Percentiles rank a stretch among this genome's conserved stretches.
Conservation (phyloP, 2,888 invertebrate species). For the Andrena marginata region DNA sequence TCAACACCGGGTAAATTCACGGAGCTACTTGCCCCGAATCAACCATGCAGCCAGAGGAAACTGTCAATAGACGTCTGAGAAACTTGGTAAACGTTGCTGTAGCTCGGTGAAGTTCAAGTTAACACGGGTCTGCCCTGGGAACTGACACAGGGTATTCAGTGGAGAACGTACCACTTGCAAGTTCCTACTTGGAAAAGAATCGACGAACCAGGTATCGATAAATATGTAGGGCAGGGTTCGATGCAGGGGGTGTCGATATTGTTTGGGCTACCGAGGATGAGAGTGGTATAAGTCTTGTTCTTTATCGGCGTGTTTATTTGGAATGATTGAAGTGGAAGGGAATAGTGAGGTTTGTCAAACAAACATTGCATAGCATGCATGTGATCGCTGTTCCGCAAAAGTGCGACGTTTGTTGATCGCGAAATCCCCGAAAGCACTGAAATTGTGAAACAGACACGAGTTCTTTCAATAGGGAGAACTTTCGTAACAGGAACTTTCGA, state of each 20-base stretch:
- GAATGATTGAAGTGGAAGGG: no score
- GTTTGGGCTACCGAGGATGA: no score
- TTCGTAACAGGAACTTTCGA: not conserved
- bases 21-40: conserved; percentile 23
- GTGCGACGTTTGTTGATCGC: conserved; percentile 7
- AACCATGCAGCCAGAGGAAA: conserved; percentile 23
- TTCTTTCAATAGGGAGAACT: not conserved
- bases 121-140: not conserved
- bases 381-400: not conserved
- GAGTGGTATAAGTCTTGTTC: no score
- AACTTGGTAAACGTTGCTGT: conserved; percentile 26
- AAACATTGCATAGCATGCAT: not conserved
- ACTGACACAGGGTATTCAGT: conserved; percentile 6
- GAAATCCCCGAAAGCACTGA: not conserved
- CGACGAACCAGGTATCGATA: not conserved
- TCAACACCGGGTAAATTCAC: not conserved
- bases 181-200: not conserved
- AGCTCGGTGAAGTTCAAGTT: conserved; percentile 22
- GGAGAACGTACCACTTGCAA: conserved; percentile 3
- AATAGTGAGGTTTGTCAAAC: not conserved
- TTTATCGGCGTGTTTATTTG: no score
- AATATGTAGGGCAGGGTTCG: not conserved
- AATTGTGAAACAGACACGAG: not conserved
- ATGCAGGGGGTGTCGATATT: no score
- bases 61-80: conserved; percentile 28